Conservation (phyloP, 2,113 vertebrate genomes). For the Otocyon megalotis region DNA sequence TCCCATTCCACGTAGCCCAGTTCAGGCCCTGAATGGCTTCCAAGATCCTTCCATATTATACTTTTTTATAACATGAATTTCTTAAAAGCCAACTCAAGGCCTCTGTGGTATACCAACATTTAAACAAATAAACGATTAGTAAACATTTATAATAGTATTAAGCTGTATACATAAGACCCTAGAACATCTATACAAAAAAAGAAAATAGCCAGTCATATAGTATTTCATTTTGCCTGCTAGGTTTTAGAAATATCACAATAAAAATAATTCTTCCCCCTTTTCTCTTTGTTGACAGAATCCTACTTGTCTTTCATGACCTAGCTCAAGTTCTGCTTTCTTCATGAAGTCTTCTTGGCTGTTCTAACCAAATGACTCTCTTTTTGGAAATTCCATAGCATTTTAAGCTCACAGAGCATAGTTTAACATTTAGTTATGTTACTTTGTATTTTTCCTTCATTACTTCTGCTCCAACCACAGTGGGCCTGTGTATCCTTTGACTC, state of each 20-base stretch:
- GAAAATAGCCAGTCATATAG: neutral
- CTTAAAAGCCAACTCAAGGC: neutral
- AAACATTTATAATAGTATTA: neutral
- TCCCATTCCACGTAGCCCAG: neutral
- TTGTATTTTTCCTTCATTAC: slow-evolving; percentile 37
- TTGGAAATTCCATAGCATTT: slow-evolving; percentile 50
- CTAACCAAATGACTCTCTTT: slow-evolving; percentile 42
- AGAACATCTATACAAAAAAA: neutral
- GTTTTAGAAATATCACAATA: slow-evolving; percentile 47
- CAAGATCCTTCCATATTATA: neutral
- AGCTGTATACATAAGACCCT: neutral
- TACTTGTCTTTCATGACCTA: slow-evolving; percentile 39
- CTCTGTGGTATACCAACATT: neutral
- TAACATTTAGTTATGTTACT: neutral
- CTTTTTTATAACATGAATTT: neutral
- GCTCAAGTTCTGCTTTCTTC: slow-evolving; percentile 63
- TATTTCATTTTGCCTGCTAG: neutral
- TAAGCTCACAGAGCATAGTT: neutral
- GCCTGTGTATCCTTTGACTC: neutral
- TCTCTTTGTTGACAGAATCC: slow-evolving; percentile 38
- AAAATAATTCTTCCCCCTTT: neutral
- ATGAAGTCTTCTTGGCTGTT: slow-evolving; percentile 64
- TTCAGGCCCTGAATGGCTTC: neutral
- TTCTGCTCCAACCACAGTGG: neutral
- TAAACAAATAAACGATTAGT: neutral